phyloP scores from a whole-genome alignment of 2,888 invertebrate genomes.

The Papilio gigon region DNA sequence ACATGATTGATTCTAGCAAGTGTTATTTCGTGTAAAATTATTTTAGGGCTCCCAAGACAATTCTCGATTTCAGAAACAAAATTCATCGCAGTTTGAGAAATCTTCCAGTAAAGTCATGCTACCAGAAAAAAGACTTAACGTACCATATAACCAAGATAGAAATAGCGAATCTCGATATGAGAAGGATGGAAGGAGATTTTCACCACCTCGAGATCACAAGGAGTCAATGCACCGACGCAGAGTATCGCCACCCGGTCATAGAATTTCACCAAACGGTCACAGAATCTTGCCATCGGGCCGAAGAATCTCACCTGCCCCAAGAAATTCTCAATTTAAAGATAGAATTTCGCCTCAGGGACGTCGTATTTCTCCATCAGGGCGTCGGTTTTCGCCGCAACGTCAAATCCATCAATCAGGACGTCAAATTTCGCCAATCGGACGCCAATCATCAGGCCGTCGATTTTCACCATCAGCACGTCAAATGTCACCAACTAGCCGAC shows the following conservation, averaged over 20 bases:
- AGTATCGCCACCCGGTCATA: conserved; percentile 32
- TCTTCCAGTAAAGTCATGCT: conserved; percentile 18
- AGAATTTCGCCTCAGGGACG: conserved; percentile 35
- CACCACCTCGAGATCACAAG: conserved; percentile 24
- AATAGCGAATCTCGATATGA: conserved; percentile 14
- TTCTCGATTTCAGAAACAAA: conserved; percentile 33
- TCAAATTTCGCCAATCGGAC: conserved; percentile 46
- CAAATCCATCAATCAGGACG: conserved; percentile 26
- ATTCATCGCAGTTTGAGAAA: conserved; percentile 19
- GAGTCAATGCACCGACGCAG: not conserved
- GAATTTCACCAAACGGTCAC: conserved; percentile 33
- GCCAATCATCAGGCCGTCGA: conserved; percentile 33
- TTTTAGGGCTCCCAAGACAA: conserved; percentile 28
- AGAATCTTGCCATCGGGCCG: conserved; percentile 22
- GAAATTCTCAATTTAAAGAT: conserved; percentile 21
- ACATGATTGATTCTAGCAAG: not conserved
- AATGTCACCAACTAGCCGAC: conserved; percentile 30
- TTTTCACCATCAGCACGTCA: conserved; percentile 21
- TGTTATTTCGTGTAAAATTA: not conserved
- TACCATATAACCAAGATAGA: conserved; percentile 4
- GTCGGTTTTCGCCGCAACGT: conserved; percentile 36
- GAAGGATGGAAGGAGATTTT: conserved; percentile 26
- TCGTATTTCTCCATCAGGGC: conserved; percentile 42
- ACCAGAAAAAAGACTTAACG: conserved; percentile 19
- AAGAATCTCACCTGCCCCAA: conserved; percentile 6